These are phyloP conservation scores for Celastrina argiolus DNA, from an alignment of 2,888 invertebrate species.

Conservation along the genomic window DNA sequence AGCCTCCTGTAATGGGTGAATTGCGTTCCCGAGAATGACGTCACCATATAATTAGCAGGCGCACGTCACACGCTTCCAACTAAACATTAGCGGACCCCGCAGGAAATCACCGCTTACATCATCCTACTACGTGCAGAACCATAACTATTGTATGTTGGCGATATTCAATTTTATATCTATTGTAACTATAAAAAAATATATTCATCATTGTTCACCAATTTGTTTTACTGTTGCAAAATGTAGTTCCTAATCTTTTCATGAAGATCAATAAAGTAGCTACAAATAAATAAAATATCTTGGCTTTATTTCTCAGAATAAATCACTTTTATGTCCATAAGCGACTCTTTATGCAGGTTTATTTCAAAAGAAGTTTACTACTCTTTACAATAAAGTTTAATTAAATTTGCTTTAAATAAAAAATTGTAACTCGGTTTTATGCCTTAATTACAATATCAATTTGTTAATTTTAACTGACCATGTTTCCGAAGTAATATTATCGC, in stretches of 20 bases:
- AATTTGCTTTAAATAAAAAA: neutral
- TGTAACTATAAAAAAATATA: slow-evolving; percentile 30
- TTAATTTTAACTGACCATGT: neutral
- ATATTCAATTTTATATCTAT: slow-evolving; percentile 17
- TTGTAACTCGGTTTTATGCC: neutral
- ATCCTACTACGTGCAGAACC: slow-evolving; percentile 53
- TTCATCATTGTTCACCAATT: neutral
- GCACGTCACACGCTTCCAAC: slow-evolving; percentile 49
- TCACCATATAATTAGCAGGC: slow-evolving; percentile 68
- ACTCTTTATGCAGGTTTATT: neutral
- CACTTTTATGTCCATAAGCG: neutral
- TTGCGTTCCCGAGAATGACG: slow-evolving; percentile 62
- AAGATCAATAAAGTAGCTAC: neutral
- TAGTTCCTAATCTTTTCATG: neutral
- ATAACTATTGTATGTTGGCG: slow-evolving; percentile 47
- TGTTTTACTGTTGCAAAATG: neutral
- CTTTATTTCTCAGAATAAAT: slow-evolving; percentile 3
- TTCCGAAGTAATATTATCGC: neutral
- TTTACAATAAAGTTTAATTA: neutral
- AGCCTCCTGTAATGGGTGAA: slow-evolving; percentile 64
- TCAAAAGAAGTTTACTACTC: neutral
- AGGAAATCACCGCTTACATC: slow-evolving; percentile 72
- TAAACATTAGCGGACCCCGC: slow-evolving; percentile 50
- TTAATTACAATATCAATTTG: neutral
- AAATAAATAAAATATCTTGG: slow-evolving; percentile 19